These are phyloP conservation scores for Proteles cristata DNA, from an alignment of 2,113 vertebrate species.

Conservation along the genomic window DNA sequence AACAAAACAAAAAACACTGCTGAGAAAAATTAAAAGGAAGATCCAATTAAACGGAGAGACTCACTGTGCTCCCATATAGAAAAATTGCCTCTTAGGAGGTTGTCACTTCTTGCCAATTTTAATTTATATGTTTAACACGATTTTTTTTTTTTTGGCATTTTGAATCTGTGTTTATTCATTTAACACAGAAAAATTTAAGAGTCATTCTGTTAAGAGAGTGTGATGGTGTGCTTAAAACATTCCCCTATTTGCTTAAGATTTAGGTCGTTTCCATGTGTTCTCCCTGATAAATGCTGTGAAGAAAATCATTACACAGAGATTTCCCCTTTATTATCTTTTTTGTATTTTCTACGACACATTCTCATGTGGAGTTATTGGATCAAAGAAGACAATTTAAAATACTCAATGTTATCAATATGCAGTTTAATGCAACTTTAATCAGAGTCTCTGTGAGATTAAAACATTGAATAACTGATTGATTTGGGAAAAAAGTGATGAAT, in stretches of 20 bases:
- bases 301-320: neutral
- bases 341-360: neutral
- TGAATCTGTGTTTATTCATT: neutral
- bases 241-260: slow-evolving; percentile 1
- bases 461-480: neutral
- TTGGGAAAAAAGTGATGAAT: neutral
- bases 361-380: neutral
- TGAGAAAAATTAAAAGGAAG: neutral
- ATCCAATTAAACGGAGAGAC: neutral
- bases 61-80: neutral
- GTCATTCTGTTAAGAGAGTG: neutral
- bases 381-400: neutral
- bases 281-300: neutral
- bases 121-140: neutral
- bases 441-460: neutral
- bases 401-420: neutral
- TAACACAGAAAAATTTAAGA: slow-evolving; percentile 9
- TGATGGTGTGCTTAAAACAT: neutral
- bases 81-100: neutral
- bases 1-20: no score
- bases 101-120: neutral
- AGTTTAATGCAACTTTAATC: neutral
- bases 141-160: neutral
- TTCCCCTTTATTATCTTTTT: neutral
- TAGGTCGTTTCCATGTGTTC: neutral